phyloP scores from a whole-genome alignment of 1,140 invertebrate genomes.

The Drosophila elegans region DNA sequence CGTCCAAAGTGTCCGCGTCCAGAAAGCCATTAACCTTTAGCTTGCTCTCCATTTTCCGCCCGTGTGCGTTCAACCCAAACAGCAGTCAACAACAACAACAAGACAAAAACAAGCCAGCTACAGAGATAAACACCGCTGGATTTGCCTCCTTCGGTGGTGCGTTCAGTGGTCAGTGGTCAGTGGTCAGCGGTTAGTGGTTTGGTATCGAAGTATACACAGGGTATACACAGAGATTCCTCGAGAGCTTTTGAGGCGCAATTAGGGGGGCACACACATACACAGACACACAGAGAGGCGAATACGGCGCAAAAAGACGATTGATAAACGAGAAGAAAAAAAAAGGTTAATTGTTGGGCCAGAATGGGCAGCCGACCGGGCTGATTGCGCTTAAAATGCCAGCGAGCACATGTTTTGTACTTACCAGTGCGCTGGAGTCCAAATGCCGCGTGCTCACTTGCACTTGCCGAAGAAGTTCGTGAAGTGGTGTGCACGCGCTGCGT shows the following conservation, averaged over 20 bases:
- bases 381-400: neutral
- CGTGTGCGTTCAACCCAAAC: slow-evolving; percentile 38
- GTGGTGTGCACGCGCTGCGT: neutral
- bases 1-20: neutral
- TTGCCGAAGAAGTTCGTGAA: neutral
- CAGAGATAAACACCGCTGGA: slow-evolving; percentile 14
- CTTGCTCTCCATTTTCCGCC: slow-evolving; percentile 23
- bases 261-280: neutral
- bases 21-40: slow-evolving; percentile 11
- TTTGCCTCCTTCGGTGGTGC: slow-evolving; percentile 3
- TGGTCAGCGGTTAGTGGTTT: too few species aligned
- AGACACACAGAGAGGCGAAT: neutral
- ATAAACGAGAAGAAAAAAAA: neutral
- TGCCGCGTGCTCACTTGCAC: slow-evolving; percentile 2
- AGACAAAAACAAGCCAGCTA: slow-evolving; percentile 9
- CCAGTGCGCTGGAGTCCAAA: slow-evolving; percentile 17
- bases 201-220: neutral
- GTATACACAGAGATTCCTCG: slow-evolving; percentile 7
- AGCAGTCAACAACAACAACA: slow-evolving; percentile 4
- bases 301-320: slow-evolving; percentile 21
- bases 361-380: too few species aligned
- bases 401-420: slow-evolving; percentile 28
- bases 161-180: neutral
- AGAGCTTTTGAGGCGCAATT: slow-evolving; percentile 25
- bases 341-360: slow-evolving; percentile 20